Evolutionary conservation across 2,888 invertebrate species (phyloP).

Genomic region (Leptopterna dolabrata): DNA sequence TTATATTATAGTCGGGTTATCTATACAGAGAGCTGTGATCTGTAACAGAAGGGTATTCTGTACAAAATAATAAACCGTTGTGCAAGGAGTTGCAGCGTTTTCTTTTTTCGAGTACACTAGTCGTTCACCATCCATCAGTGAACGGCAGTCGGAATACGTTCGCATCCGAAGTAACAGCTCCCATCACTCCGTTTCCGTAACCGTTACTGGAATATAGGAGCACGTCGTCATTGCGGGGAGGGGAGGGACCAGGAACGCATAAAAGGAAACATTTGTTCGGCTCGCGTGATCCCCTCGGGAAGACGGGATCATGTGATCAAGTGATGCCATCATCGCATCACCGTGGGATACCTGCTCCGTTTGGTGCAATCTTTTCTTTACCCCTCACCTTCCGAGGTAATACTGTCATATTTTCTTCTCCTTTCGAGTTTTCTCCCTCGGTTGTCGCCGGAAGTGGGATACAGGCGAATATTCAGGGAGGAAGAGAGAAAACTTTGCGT

Average conservation of each 20-base stretch:
- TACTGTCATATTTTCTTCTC: not conserved
- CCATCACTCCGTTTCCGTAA: not conserved
- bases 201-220: not conserved
- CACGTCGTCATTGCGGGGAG: not conserved
- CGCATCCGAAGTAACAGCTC: not conserved
- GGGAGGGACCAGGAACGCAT: not conserved
- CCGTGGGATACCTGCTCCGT: not conserved
- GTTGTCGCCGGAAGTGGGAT: not conserved
- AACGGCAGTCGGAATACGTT: not conserved
- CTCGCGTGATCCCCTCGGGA: not conserved
- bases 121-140: too few relatives aligned
- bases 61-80: too few relatives aligned
- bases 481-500: not conserved
- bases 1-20: too few relatives aligned
- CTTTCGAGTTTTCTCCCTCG: not conserved
- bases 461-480: not conserved
- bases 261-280: not conserved
- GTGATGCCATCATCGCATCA: slow-evolving; percentile 5
- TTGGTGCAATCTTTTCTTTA: not conserved
- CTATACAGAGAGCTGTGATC: too few relatives aligned
- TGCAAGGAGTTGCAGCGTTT: too few relatives aligned
- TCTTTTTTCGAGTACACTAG: too few relatives aligned
- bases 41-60: too few relatives aligned
- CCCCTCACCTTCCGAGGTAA: not conserved
- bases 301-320: slow-evolving; percentile 8